Base-by-base conservation (phyloP, 1,140 invertebrate genomes). In the Drosophila saltans region DNA sequence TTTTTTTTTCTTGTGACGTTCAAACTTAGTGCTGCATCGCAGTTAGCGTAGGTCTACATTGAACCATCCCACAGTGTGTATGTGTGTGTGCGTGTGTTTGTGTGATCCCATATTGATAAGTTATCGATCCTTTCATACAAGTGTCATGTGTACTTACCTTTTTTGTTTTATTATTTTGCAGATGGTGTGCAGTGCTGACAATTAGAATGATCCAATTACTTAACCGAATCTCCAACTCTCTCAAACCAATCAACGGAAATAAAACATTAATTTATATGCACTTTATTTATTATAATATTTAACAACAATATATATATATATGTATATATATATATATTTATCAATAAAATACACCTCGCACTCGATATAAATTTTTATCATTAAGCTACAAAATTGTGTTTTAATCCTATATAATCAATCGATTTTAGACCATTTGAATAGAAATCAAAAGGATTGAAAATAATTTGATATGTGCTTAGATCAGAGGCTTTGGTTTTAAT, bases 131-230 rank as follows among this genome's bases (percentile, higher is more conserved):
- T 10, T 8, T 1, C 3, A 52, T 21, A 26, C 24, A 26, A 52
- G 45, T 52, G 45, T 5, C 3, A 2, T 52, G 8, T 52, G 21
- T 52, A 11, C 39, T 40, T 8, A 11, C 4, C 3, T 60, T 16
- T 61, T 2, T 66, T 8, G 45, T 26, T 66, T 67, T 60, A 63
- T 65, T 62, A 7, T 69, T 52, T 86, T 77, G 48, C 70, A 90
- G 86, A 90, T 78, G 86, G 86, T 52, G 60, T 75, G 43, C 74
- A 61, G 62, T 90, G 86, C 69, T 90, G 69, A 81, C 48, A 57
- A 48, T 36, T 63, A 30, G 4, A 28, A 3, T 58, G 58, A 39
- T 16, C 21, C 8, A 36, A 39, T 56, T 16, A 59, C 60, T 69
- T 72, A 71, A 65, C 62, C 63, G 82, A 86, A 86, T 86, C 82